Conservation (phyloP, 1,140 invertebrate genomes). For the Lepeophtheirus salmonis region DNA sequence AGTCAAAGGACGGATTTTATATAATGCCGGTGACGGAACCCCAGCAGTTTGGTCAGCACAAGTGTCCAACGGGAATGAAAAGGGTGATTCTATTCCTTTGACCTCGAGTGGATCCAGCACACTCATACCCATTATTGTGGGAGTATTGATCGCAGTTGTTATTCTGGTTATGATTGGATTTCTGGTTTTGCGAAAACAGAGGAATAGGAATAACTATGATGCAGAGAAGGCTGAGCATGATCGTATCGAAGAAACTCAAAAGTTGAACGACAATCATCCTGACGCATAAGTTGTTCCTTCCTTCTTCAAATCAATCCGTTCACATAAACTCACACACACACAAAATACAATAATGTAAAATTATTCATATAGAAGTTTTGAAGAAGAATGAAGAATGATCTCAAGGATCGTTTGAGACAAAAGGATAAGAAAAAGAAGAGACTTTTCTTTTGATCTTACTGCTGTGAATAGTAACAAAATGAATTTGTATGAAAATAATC, state of each 20-base stretch:
- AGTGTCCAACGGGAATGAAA: neutral
- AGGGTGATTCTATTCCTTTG: neutral
- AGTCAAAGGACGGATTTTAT: conserved; percentile 2
- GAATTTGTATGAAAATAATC: neutral
- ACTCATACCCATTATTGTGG: conserved; percentile 4
- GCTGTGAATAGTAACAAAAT: neutral
- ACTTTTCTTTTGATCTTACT: too few species aligned
- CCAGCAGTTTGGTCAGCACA: neutral
- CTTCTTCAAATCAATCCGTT: too few species aligned
- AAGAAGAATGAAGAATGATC: too few species aligned
- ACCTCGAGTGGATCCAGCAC: neutral
- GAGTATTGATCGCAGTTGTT: conserved; percentile 1
- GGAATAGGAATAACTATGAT: conserved; percentile 5
- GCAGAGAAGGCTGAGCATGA: conserved; percentile 6
- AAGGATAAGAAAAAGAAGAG: too few species aligned
- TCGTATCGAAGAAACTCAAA: conserved; percentile 2
- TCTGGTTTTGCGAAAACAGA: neutral
- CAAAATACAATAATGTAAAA: too few species aligned
- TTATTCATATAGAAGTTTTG: too few species aligned
- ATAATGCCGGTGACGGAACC: neutral
- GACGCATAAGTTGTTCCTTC: conserved; percentile 3
- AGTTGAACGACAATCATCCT: conserved; percentile 8
- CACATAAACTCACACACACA: too few species aligned
- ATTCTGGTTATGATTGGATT: neutral
- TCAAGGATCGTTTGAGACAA: too few species aligned